These are phyloP conservation scores for Eleutherodactylus coqui DNA, from an alignment of 2,797 vertebrate genomes.

Conservation along the genomic window DNA sequence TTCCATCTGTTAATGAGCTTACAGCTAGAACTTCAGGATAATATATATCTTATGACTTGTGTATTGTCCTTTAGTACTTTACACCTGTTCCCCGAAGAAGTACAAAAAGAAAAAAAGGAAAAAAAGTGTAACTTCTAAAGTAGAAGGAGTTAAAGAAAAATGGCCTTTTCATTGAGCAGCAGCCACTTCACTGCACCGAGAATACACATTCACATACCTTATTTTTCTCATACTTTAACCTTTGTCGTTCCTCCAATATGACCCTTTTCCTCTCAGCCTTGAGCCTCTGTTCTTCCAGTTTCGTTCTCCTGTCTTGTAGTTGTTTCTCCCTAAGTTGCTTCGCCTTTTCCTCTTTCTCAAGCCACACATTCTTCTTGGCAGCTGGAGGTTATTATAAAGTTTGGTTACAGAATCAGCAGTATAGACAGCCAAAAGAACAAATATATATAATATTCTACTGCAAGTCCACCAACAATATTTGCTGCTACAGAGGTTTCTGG, in stretches of 20 bases:
- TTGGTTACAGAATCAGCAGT: neutral
- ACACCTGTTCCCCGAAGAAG: no score
- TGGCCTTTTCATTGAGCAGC: no score
- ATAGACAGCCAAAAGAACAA: neutral
- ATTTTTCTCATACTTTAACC: slow-evolving; percentile 94
- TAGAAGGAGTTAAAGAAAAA: neutral
- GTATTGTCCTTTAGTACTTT: no score
- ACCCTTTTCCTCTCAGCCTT: slow-evolving; percentile 88
- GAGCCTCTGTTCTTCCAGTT: slow-evolving; percentile 89
- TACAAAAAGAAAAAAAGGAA: no score
- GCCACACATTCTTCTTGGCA: slow-evolving; percentile 91
- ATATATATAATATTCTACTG: neutral
- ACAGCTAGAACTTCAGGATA: no score
- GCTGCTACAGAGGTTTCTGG: neutral
- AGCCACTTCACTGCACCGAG: no score
- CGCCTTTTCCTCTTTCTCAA: slow-evolving; percentile 96
- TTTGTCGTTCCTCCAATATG: slow-evolving; percentile 89
- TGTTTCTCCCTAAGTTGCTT: slow-evolving; percentile 89
- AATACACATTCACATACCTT: slow-evolving; percentile 78
- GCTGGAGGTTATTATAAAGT: slow-evolving; percentile 72
- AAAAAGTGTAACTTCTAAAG: no score
- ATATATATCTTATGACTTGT: no score
- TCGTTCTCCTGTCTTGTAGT: slow-evolving; percentile 88
- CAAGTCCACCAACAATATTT: neutral
- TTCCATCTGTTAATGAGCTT: no score